A percentile compares a stretch with the other conserved stretches of the same genome.
Evolutionary conservation across 64 coral and sea anemone genomes (phyloP).

Genomic region (Pocillopora verrucosa): DNA sequence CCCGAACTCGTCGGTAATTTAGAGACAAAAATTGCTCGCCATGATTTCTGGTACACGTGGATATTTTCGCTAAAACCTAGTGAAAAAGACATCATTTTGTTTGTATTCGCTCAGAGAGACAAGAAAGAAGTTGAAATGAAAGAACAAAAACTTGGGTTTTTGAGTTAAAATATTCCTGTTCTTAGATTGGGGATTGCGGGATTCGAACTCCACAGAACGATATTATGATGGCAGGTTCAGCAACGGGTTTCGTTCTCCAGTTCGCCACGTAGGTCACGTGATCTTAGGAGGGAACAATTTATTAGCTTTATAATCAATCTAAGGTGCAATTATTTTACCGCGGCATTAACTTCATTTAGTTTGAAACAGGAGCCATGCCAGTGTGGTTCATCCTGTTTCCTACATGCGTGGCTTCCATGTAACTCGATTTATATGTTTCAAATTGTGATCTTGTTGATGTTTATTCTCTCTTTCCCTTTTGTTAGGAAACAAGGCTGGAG

Average conservation of each 20-base stretch:
- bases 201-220: neutral
- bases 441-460: too few species aligned
- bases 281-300: neutral
- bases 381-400: too few species aligned
- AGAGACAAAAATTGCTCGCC: neutral
- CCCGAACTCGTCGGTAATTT: neutral
- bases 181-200: neutral
- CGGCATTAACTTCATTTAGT: too few species aligned
- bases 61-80: neutral
- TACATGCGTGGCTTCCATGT: too few species aligned
- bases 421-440: too few species aligned
- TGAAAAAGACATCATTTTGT: neutral
- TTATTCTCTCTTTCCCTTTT: neutral
- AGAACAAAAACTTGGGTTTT: too few species aligned
- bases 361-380: too few species aligned
- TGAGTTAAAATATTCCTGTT: neutral
- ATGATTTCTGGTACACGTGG: neutral
- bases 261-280: neutral
- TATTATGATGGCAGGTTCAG: neutral
- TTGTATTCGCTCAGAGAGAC: neutral
- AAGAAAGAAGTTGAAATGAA: neutral
- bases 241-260: neutral
- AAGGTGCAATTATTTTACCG: neutral
- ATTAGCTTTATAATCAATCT: neutral
- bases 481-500: constrained; percentile 81